These are phyloP conservation scores for Atethmia centrago DNA, from an alignment of 2,888 invertebrate genomes.

Conservation along the genomic window DNA sequence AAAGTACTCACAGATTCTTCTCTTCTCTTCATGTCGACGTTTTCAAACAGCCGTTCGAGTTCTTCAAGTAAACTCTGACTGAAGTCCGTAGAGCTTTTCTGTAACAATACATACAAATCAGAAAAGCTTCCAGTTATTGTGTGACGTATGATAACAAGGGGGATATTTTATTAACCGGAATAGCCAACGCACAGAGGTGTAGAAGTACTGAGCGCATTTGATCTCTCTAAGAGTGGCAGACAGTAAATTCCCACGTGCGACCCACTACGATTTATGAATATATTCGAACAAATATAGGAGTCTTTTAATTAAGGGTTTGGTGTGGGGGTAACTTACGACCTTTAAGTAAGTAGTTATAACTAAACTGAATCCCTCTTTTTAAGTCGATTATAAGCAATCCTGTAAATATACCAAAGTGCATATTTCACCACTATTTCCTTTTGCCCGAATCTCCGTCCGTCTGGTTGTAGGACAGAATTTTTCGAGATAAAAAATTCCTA, in stretches of 20 bases:
- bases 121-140: background rate
- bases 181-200: background rate
- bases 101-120: constrained; percentile 22
- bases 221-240: background rate
- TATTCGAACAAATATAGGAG: background rate
- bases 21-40: constrained; percentile 1
- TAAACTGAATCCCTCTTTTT: background rate
- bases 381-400: background rate
- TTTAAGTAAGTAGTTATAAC: background rate
- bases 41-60: constrained; percentile 18
- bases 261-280: background rate
- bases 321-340: background rate
- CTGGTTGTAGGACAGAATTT: background rate
- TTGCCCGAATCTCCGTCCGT: background rate
- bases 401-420: background rate
- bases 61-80: constrained; percentile 37
- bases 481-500: background rate
- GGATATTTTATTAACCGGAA: background rate
- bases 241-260: background rate
- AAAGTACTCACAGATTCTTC: constrained; percentile 39
- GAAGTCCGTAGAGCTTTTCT: constrained; percentile 44
- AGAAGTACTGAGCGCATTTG: background rate
- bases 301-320: background rate
- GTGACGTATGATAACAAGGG: background rate
- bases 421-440: background rate